These are phyloP conservation scores for Anableps anableps DNA, from an alignment of 2,797 vertebrate species.

Conservation along the genomic window DNA sequence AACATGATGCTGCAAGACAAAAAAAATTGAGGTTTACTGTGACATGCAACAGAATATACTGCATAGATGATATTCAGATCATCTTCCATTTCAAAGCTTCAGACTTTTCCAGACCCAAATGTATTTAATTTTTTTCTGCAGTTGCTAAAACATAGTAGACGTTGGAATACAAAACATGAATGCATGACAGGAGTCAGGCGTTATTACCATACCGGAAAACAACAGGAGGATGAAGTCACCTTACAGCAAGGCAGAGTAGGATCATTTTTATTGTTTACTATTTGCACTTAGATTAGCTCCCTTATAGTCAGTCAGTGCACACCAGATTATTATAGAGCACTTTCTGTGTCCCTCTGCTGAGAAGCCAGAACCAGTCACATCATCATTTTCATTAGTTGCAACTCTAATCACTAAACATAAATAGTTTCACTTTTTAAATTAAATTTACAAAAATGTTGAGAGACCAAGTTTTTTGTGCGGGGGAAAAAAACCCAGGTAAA, in stretches of 20 bases:
- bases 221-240: neutral
- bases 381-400: too few relatives aligned
- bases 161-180: neutral
- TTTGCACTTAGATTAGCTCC: too few relatives aligned
- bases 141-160: neutral
- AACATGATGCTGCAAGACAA: conserved; percentile 77
- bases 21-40: neutral
- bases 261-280: neutral
- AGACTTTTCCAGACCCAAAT: neutral
- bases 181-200: neutral
- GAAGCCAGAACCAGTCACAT: too few relatives aligned
- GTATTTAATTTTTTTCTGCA: neutral
- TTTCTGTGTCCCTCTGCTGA: too few relatives aligned
- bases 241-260: neutral
- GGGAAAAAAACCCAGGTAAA: neutral
- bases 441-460: neutral
- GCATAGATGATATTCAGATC: neutral
- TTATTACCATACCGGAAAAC: neutral
- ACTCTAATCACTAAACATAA: too few relatives aligned
- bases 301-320: too few relatives aligned
- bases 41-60: neutral
- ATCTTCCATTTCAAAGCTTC: neutral
- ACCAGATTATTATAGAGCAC: too few relatives aligned
- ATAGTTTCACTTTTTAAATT: neutral
- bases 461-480: neutral